Conservation (phyloP, 2,888 invertebrate genomes). For the Germaria angustata region DNA sequence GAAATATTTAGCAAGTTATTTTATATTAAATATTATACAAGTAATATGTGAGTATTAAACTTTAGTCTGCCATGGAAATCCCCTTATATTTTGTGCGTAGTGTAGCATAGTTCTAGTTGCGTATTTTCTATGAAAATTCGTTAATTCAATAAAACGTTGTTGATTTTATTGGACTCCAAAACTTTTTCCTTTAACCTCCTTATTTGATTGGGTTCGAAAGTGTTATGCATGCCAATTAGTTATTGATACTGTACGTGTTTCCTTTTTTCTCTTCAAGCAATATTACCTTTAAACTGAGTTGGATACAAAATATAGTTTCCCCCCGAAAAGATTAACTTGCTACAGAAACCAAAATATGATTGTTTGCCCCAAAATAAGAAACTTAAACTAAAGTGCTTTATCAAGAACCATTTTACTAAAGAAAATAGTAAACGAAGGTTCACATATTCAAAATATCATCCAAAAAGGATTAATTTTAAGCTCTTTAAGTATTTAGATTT, state of each 20-base stretch:
- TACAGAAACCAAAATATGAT: no score
- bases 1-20: no score
- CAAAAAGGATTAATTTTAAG: neutral
- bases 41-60: no score
- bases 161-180: constrained; percentile 17
- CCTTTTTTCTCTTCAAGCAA: constrained; percentile 52
- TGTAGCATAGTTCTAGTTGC: neutral
- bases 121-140: neutral
- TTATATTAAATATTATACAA: no score
- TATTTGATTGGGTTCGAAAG: constrained; percentile 37
- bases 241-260: constrained; percentile 77
- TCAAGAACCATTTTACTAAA: neutral
- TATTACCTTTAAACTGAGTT: constrained; percentile 1
- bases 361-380: neutral
- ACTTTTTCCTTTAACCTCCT: neutral
- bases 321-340: neutral
- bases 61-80: constrained; percentile 15
- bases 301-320: constrained; percentile 5
- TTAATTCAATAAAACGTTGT: constrained; percentile 43
- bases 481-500: no score
- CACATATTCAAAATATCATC: no score
- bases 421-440: neutral
- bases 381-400: neutral
- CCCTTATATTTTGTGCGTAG: neutral
- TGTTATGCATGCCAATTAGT: constrained; percentile 74